phyloP scores from a whole-genome alignment of 2,888 invertebrate species.

The Perdita meconis region DNA sequence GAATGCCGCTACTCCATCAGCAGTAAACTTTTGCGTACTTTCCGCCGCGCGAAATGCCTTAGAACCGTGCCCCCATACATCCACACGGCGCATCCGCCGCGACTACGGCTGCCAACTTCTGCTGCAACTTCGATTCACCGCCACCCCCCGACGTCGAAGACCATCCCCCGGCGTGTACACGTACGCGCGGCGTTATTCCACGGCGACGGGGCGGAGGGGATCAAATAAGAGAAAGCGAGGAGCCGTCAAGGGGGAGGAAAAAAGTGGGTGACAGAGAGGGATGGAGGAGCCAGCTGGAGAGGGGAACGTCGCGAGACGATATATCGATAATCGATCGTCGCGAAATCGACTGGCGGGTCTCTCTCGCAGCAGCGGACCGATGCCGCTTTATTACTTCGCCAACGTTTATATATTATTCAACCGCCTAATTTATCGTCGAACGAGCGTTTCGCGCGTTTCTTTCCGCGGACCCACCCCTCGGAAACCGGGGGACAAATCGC shows the following conservation, averaged over 20 bases:
- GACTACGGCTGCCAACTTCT: slow-evolving; percentile 4
- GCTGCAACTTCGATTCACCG: background rate
- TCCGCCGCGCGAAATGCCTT: slow-evolving; percentile 46
- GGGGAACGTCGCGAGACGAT: slow-evolving; percentile 39
- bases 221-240: slow-evolving; percentile 42
- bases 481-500: slow-evolving; percentile 35
- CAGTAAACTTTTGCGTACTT: slow-evolving; percentile 74
- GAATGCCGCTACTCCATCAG: slow-evolving; percentile 75
- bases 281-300: slow-evolving; percentile 16
- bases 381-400: slow-evolving; percentile 67
- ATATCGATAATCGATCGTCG: slow-evolving; percentile 71
- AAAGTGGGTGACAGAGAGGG: slow-evolving; percentile 34
- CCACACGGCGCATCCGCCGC: background rate
- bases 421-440: slow-evolving; percentile 63
- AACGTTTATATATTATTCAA: slow-evolving; percentile 66
- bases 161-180: slow-evolving; percentile 1
- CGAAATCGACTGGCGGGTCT: slow-evolving; percentile 60
- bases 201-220: background rate
- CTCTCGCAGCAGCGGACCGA: slow-evolving; percentile 53
- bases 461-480: background rate
- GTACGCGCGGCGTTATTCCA: background rate
- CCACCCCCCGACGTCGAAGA: background rate
- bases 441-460: slow-evolving; percentile 17
- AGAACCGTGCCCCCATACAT: slow-evolving; percentile 7
- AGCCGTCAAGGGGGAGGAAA: slow-evolving; percentile 8